Evolutionary conservation across 2,797 vertebrate genomes (phyloP).

Genomic region (Cyclopterus lumpus): DNA sequence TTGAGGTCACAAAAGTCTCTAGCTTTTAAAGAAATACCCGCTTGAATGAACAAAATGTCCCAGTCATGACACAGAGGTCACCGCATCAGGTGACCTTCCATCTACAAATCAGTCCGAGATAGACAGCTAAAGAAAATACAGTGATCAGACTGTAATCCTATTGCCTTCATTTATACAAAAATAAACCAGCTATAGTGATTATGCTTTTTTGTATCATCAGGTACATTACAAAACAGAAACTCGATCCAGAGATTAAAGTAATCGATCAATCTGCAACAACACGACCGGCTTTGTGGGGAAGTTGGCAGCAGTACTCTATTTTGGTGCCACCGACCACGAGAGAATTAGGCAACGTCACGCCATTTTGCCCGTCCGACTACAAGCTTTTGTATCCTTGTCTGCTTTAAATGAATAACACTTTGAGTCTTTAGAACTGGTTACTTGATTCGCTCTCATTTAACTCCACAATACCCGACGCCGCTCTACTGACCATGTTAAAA

Average conservation of each 20-base stretch:
- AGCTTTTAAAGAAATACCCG: conserved; percentile 44
- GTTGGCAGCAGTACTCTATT: conserved; percentile 15
- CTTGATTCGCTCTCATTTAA: conserved; percentile 43
- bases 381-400: conserved; percentile 34
- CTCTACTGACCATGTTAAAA: conserved; percentile 3
- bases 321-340: conserved; percentile 27
- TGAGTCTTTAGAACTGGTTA: conserved; percentile 31
- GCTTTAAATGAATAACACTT: conserved; percentile 28
- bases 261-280: conserved; percentile 38
- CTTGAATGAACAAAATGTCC: conserved; percentile 45
- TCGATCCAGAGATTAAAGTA: conserved; percentile 56
- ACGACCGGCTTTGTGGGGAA: conserved; percentile 43
- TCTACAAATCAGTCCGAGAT: conserved; percentile 55
- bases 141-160: conserved; percentile 78
- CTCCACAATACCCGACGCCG: conserved; percentile 33
- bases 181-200: conserved; percentile 80
- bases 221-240: conserved; percentile 76
- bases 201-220: conserved; percentile 55
- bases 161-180: conserved; percentile 79
- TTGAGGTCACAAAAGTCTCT: conserved; percentile 48
- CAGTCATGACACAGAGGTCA: conserved; percentile 35
- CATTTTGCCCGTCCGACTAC: conserved; percentile 10
- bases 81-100: conserved; percentile 38
- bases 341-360: conserved; percentile 33
- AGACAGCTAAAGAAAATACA: conserved; percentile 68